Base-by-base conservation (phyloP, 2,113 vertebrate species). In the Xenopus tropicalis region DNA sequence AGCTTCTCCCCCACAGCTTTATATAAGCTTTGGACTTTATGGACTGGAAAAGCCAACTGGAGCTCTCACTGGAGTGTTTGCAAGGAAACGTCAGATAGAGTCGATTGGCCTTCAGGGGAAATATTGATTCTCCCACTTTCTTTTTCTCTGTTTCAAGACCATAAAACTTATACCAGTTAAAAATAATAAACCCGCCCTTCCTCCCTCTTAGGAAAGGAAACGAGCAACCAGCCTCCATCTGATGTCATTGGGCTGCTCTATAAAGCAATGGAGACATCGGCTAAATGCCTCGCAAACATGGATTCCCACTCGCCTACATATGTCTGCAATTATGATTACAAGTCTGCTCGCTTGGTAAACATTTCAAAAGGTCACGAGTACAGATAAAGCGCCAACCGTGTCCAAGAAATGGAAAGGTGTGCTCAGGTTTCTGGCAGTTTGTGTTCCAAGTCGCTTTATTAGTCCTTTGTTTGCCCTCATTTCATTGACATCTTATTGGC, bases 121-220 rank as follows among this genome's bases (percentile, higher is more conserved):
- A 66, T 25, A 44, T 14, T 25, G 42, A 43, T 66, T 56, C 61
- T 46, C 54, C 57, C 37, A n/a, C n/a, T 17, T 54, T 21, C 29
- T 37, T 48, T 48, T 17, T 69, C 20, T 56, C n/a, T n/a, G n/a
- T n/a, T 56, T 51, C 24, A 61, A 61, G 14, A 11, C 48, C 19
- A 54, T 54, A 54, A 54, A 54, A 54, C 19, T 9, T 54, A 8
- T 62, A 62, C 63, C 63, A 25, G 21, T 57, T 57, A 25, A 57
- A 65, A 58, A 58, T 58, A 73, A 73, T 66, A 58, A 56, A 65
- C 56, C 14, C 51, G 12, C 29, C 71, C 62, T 66, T 24, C 23
- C 37, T 62, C 25, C 69, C 23, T 4, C 62, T 21, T 8, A 14
- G 22, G 43, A 56, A 59, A 37, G 20, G 42, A 25, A 69, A 21